Evolutionary conservation across 1,140 invertebrate species (phyloP).

Genomic region (Aphidius gifuensis): DNA sequence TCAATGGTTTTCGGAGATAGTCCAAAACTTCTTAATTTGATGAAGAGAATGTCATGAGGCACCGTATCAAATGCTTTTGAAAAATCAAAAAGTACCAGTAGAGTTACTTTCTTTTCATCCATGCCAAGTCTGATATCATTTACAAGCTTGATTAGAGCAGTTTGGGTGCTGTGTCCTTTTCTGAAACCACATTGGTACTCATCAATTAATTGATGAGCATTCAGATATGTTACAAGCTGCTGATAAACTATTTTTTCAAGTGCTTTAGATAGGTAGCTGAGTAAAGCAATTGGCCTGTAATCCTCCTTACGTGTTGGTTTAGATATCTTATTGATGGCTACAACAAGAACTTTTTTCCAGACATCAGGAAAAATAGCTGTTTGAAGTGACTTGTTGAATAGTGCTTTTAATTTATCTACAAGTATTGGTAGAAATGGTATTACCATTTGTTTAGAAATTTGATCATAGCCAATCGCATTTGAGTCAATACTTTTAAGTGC

Average conservation of each 20-base stretch:
- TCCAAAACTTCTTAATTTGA: background rate
- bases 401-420: background rate
- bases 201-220: background rate
- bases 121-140: slow-evolving; percentile 17
- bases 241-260: slow-evolving; percentile 7
- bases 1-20: background rate
- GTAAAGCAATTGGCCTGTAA: slow-evolving; percentile 12
- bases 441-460: background rate
- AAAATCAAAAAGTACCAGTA: slow-evolving; percentile 27
- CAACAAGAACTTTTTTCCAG: background rate
- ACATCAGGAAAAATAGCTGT: background rate
- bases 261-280: slow-evolving; percentile 6
- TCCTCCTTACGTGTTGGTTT: background rate
- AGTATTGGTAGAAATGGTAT: background rate
- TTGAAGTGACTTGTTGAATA: background rate
- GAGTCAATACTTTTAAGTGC: background rate
- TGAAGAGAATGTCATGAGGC: slow-evolving; percentile 14
- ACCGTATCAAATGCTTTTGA: slow-evolving; percentile 30
- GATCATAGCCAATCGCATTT: background rate
- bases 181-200: slow-evolving; percentile 20
- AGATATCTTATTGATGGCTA: background rate
- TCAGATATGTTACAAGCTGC: background rate
- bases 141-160: slow-evolving; percentile 17
- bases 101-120: slow-evolving; percentile 16
- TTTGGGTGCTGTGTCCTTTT: slow-evolving; percentile 16